Conservation (phyloP, 35 echinoderm and acorn worm genomes). For the Lytechinus pictus region DNA sequence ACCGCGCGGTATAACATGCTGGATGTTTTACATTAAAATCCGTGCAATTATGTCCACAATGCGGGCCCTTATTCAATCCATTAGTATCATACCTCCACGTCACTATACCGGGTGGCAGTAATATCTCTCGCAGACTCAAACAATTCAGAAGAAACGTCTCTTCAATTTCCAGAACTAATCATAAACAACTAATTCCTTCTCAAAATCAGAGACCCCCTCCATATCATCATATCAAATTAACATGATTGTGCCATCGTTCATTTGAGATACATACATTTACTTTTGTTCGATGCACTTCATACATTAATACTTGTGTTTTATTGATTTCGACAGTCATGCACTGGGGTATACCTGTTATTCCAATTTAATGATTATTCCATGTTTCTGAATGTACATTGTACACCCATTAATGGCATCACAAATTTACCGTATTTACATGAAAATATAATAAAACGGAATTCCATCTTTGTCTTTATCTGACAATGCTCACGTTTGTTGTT, state of each 20-base stretch:
- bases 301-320: not conserved
- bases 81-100: not conserved
- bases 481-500: too few relatives aligned
- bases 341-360: not conserved
- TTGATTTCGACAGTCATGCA: not conserved
- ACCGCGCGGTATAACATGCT: not conserved
- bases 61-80: constrained; percentile 8
- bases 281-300: not conserved
- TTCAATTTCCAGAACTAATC: not conserved
- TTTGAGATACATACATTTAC: not conserved
- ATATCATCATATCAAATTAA: constrained; percentile 7
- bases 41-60: constrained; percentile 11
- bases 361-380: not conserved
- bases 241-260: not conserved
- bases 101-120: not conserved
- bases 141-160: not conserved
- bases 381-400: too few relatives aligned
- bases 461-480: too few relatives aligned
- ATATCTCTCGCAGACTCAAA: not conserved
- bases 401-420: too few relatives aligned
- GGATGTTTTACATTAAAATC: not conserved
- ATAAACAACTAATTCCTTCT: not conserved
- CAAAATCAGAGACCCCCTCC: not conserved
- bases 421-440: too few relatives aligned
- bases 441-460: too few relatives aligned